phyloP scores from a whole-genome alignment of 2,113 vertebrate species.

The Orycteropus afer region DNA sequence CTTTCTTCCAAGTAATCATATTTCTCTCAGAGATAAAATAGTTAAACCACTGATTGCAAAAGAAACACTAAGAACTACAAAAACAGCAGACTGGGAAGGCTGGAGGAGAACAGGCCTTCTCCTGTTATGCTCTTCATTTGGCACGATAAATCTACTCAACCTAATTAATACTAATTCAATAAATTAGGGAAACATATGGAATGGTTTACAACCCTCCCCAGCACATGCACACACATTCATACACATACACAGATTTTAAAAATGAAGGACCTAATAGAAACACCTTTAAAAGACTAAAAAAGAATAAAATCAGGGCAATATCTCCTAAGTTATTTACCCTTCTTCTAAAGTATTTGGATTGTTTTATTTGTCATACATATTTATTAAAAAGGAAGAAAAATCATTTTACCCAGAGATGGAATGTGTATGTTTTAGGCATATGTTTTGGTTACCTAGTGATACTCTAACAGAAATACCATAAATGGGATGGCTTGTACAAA shows the following conservation, averaged over 20 bases:
- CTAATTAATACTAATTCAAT: neutral
- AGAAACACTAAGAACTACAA: neutral
- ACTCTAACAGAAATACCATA: too few relatives aligned
- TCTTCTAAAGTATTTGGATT: slow-evolving; percentile 3
- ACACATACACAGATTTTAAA: neutral
- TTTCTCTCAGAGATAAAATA: neutral
- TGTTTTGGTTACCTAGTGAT: too few relatives aligned
- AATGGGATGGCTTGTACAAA: too few relatives aligned
- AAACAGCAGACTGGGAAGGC: neutral
- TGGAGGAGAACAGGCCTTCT: neutral
- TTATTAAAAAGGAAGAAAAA: neutral
- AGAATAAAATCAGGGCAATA: neutral
- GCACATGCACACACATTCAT: neutral
- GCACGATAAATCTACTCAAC: neutral
- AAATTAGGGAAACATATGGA: neutral
- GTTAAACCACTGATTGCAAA: neutral
- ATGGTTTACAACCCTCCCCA: neutral
- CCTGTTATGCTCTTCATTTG: neutral
- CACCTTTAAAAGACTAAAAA: neutral
- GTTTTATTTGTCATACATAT: neutral
- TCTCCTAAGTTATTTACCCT: neutral
- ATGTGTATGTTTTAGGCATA: neutral
- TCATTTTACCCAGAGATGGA: neutral
- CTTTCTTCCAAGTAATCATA: neutral
- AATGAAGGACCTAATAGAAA: neutral